phyloP scores from a whole-genome alignment of 2,113 vertebrate genomes.

The Sinocyclocheilus grahami region DNA sequence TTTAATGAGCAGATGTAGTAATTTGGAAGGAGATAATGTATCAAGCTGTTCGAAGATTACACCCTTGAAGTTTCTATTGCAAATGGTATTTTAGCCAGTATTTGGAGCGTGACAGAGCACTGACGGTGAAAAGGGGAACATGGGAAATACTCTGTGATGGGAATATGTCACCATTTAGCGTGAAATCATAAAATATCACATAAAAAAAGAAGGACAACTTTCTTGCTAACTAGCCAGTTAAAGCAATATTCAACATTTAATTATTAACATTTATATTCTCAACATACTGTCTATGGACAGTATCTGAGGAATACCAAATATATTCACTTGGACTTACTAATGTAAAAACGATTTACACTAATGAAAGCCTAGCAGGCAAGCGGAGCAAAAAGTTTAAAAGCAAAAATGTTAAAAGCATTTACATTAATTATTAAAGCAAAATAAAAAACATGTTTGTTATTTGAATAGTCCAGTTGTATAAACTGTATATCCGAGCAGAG shows the following conservation, averaged over 20 bases:
- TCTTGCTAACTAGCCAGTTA: neutral
- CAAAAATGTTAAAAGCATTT: neutral
- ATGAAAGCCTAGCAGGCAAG: neutral
- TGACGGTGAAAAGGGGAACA: neutral
- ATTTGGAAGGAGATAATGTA: conserved; percentile 54
- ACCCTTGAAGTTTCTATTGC: conserved; percentile 29
- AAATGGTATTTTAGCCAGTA: conserved; percentile 9
- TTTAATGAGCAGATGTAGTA: conserved; percentile 55
- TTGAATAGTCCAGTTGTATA: neutral
- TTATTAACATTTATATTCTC: neutral
- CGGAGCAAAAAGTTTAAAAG: neutral
- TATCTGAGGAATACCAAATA: neutral
- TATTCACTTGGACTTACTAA: neutral
- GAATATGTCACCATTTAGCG: neutral
- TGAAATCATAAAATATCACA: neutral
- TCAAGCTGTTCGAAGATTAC: conserved; percentile 50
- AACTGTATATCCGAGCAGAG: neutral
- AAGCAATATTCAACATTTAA: neutral
- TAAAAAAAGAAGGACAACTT: neutral
- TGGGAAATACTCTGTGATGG: neutral
- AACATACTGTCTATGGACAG: neutral
- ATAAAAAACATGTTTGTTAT: neutral
- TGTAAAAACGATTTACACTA: neutral
- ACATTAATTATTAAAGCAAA: neutral
- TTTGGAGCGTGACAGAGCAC: neutral